A percentile compares a stretch with the other conserved stretches of the same genome.
Conservation (phyloP, 2,797 vertebrate species). For the Crocodylus rhombifer region DNA sequence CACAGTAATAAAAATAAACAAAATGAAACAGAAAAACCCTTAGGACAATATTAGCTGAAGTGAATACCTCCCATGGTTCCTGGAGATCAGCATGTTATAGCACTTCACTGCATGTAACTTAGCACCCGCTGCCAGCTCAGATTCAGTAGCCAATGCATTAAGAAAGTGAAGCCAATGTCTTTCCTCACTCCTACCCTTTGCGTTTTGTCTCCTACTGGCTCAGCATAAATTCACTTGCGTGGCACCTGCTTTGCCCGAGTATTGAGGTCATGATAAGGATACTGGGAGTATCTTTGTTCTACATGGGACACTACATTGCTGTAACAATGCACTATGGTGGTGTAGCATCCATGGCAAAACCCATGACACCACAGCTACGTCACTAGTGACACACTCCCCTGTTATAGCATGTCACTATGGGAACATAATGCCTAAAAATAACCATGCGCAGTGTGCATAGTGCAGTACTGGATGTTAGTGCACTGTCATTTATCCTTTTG, state of each 20-base stretch:
- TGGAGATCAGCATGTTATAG: not conserved
- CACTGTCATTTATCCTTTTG: too few relatives aligned
- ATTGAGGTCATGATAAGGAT: rapidly evolving
- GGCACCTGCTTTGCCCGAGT: not conserved
- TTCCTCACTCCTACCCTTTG: not conserved
- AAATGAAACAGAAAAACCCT: not conserved
- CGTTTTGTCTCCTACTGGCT: not conserved
- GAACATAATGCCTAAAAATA: too few relatives aligned
- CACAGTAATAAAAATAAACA: not conserved
- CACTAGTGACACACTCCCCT: too few relatives aligned
- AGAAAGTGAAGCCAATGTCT: not conserved
- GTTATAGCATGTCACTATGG: too few relatives aligned
- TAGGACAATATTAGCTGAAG: not conserved
- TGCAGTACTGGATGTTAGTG: too few relatives aligned
- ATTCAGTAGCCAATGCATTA: not conserved
- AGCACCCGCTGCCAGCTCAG: not conserved
- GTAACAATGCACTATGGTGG: too few relatives aligned
- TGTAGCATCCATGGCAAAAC: too few relatives aligned
- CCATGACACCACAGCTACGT: too few relatives aligned
- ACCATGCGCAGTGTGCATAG: too few relatives aligned
- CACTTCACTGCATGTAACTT: too few relatives aligned
- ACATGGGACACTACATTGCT: too few relatives aligned
- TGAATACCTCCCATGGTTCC: not conserved
- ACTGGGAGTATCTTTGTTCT: too few relatives aligned
- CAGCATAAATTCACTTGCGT: not conserved